A percentile compares a stretch with the other conserved stretches of the same genome.
Conservation (phyloP, 1,140 invertebrate species). For the Homarus americanus region DNA sequence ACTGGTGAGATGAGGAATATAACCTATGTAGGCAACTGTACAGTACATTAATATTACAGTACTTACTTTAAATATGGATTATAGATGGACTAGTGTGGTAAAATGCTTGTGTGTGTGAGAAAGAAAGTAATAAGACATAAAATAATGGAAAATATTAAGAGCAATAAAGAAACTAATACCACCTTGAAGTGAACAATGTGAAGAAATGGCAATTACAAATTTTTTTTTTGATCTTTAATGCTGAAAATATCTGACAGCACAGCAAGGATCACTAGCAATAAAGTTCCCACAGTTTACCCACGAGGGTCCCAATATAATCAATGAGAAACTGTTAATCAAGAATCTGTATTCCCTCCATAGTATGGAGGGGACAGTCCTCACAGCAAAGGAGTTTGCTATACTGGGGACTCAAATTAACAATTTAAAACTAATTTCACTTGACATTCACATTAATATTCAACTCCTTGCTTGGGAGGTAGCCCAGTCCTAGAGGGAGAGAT, state of each 20-base stretch:
- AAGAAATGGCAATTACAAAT: not conserved
- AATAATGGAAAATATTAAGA: no score
- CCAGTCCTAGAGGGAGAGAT: no score
- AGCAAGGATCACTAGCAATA: not conserved
- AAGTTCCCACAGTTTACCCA: not conserved
- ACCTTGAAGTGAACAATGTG: not conserved
- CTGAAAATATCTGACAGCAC: not conserved
- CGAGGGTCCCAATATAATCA: not conserved
- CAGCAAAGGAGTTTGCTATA: not conserved
- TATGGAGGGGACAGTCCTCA: not conserved
- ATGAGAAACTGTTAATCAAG: not conserved
- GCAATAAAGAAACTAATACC: no score
- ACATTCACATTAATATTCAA: not conserved
- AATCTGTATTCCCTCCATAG: not conserved
- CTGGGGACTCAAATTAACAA: not conserved
- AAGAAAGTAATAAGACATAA: no score
- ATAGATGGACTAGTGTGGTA: no score
- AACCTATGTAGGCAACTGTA: no score
- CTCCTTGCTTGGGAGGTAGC: not conserved
- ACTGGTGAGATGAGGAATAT: no score
- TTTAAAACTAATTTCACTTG: not conserved
- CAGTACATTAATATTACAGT: no score
- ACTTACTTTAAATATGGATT: no score
- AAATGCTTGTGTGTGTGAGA: no score
- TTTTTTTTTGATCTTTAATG: not conserved